Evolutionary conservation across 2,113 vertebrate genomes (phyloP).

Genomic region (Electrona antarctica): DNA sequence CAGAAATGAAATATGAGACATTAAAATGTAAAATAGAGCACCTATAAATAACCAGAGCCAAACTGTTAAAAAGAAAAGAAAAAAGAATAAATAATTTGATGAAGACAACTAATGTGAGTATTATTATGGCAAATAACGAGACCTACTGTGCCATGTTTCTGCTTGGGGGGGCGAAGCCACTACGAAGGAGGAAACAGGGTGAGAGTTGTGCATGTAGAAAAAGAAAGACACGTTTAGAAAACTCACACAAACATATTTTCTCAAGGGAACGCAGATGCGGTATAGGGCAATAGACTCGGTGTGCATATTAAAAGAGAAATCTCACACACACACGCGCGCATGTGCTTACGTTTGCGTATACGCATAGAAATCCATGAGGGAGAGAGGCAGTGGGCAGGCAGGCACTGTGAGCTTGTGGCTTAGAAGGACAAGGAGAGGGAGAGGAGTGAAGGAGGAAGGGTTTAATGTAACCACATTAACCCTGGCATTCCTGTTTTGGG

Average conservation of each 20-base stretch:
- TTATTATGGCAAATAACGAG: conserved; percentile 88
- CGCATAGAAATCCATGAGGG: conserved; percentile 81
- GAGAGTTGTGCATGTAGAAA: conserved; percentile 83
- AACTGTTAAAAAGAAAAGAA: conserved; percentile 69
- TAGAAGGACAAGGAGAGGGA: conserved; percentile 7
- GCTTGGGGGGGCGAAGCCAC: too few species aligned
- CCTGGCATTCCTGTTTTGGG: too few species aligned
- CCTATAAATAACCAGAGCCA: conserved; percentile 93
- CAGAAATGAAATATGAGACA: conserved; percentile 74
- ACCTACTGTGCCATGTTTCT: conserved; percentile 63
- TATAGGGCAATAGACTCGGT: conserved; percentile 48
- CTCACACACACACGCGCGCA: conserved; percentile 72
- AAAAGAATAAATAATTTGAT: conserved; percentile 74
- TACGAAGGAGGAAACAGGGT: too few species aligned
- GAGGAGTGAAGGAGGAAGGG: background rate
- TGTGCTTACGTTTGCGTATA: conserved; percentile 39
- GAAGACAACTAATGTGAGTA: conserved; percentile 91
- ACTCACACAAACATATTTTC: conserved; percentile 82
- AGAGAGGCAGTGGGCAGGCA: conserved; percentile 47
- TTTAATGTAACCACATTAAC: background rate
- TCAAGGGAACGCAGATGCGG: conserved; percentile 80
- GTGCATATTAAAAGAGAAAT: conserved; percentile 65
- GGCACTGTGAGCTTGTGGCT: conserved; percentile 39
- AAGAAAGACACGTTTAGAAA: conserved; percentile 84
- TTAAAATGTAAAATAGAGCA: conserved; percentile 88